Evolutionary conservation across 2,113 vertebrate species (phyloP).

Genomic region (Ancistrus triradiatus): DNA sequence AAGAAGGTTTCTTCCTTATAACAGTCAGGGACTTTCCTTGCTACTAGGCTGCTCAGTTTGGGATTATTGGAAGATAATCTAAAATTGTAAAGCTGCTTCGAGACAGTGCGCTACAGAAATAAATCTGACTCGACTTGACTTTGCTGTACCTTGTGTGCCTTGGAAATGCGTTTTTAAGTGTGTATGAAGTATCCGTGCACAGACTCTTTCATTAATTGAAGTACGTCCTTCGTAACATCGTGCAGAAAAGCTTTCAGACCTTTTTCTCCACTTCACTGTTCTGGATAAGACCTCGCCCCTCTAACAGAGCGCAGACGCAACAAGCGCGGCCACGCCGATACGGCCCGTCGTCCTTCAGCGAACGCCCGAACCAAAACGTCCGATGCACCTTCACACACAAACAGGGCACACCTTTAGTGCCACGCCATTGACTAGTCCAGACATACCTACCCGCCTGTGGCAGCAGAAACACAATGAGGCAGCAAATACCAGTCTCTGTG

Average conservation of each 20-base stretch:
- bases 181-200: too few relatives aligned
- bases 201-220: too few relatives aligned
- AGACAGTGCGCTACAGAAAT: too few relatives aligned
- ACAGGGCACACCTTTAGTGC: constrained; percentile 44
- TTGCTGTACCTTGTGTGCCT: too few relatives aligned
- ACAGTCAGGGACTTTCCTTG: too few relatives aligned
- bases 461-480: constrained; percentile 63
- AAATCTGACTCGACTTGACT: too few relatives aligned
- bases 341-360: constrained; percentile 57
- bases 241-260: constrained; percentile 29
- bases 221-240: too few relatives aligned
- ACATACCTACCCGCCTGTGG: constrained; percentile 38
- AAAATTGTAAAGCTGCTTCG: too few relatives aligned
- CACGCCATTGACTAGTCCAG: neutral
- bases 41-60: too few relatives aligned
- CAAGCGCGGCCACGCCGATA: constrained; percentile 53
- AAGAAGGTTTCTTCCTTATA: too few relatives aligned
- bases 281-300: constrained; percentile 61
- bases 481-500: constrained; percentile 61
- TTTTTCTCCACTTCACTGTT: constrained; percentile 46
- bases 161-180: too few relatives aligned
- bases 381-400: constrained; percentile 17
- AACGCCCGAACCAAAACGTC: constrained; percentile 39
- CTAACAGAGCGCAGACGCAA: constrained; percentile 44
- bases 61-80: too few relatives aligned